These are phyloP conservation scores for Orchesella cincta DNA, from an alignment of 1,140 invertebrate species.

Conservation along the genomic window DNA sequence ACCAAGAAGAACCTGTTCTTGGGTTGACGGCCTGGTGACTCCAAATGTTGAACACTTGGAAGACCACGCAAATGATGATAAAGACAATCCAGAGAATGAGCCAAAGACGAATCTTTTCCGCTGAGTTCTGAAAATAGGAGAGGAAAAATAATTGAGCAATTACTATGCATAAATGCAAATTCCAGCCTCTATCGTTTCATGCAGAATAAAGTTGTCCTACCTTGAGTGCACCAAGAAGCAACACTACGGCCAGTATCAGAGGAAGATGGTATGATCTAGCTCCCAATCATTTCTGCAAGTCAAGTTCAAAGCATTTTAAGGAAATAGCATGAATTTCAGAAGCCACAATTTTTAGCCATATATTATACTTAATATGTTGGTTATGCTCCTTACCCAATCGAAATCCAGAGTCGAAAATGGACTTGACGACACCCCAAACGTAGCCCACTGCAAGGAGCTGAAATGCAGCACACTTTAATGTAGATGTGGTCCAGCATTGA, in stretches of 20 bases:
- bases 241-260: constrained; percentile 32
- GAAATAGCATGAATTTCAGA: too few relatives aligned
- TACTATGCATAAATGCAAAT: background rate
- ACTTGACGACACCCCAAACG: background rate
- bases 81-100: constrained; percentile 37
- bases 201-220: constrained; percentile 4
- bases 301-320: background rate
- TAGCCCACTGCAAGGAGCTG: background rate
- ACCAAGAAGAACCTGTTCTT: background rate
- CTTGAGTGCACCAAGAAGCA: constrained; percentile 38
- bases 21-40: background rate
- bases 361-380: too few relatives aligned
- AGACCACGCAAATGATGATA: constrained; percentile 22
- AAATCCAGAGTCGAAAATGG: background rate
- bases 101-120: constrained; percentile 43
- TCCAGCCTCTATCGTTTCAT: background rate
- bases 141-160: background rate
- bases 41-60: constrained; percentile 40
- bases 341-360: too few relatives aligned
- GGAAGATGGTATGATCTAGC: constrained; percentile 6
- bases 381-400: background rate
- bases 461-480: too few relatives aligned
- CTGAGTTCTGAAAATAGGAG: constrained; percentile 25
- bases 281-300: constrained; percentile 33
- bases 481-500: too few relatives aligned